These are phyloP conservation scores for Chrysodeixis includens DNA, from an alignment of 2,888 invertebrate species.

Conservation along the genomic window DNA sequence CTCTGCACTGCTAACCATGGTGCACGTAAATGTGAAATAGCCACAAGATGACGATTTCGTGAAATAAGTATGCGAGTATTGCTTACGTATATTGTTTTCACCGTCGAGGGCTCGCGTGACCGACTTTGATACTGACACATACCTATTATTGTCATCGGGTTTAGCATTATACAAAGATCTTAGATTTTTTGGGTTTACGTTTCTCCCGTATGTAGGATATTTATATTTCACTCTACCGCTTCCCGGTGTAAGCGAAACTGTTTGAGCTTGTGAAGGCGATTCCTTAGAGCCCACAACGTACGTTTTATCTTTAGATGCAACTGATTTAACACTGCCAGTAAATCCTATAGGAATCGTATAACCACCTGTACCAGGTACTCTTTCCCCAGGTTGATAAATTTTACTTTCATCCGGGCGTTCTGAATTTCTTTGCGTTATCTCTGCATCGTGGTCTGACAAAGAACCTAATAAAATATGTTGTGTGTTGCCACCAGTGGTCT, in stretches of 20 bases:
- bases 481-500: slow-evolving; percentile 88
- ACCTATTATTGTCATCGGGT: slow-evolving; percentile 90
- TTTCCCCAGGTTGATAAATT: slow-evolving; percentile 91
- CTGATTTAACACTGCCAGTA: slow-evolving; percentile 91
- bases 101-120: slow-evolving; percentile 92
- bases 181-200: slow-evolving; percentile 76
- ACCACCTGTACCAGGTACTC: slow-evolving; percentile 91
- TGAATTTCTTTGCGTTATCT: slow-evolving; percentile 89
- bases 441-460: slow-evolving; percentile 89
- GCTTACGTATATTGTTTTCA: slow-evolving; percentile 91
- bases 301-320: slow-evolving; percentile 90
- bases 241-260: slow-evolving; percentile 88
- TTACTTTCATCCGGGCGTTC: slow-evolving; percentile 88
- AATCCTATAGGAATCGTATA: slow-evolving; percentile 92
- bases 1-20: slow-evolving; percentile 93
- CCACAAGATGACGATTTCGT: slow-evolving; percentile 96
- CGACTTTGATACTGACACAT: slow-evolving; percentile 94
- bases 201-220: slow-evolving; percentile 72
- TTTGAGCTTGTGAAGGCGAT: slow-evolving; percentile 92
- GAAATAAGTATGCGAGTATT: slow-evolving; percentile 94
- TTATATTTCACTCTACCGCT: slow-evolving; percentile 82
- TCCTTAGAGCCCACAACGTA: slow-evolving; percentile 88
- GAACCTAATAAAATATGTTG: slow-evolving; percentile 91
- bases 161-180: slow-evolving; percentile 75
- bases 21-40: slow-evolving; percentile 95